Conservation (phyloP, 2,797 vertebrate genomes). For the Rhyacichthys aspro region DNA sequence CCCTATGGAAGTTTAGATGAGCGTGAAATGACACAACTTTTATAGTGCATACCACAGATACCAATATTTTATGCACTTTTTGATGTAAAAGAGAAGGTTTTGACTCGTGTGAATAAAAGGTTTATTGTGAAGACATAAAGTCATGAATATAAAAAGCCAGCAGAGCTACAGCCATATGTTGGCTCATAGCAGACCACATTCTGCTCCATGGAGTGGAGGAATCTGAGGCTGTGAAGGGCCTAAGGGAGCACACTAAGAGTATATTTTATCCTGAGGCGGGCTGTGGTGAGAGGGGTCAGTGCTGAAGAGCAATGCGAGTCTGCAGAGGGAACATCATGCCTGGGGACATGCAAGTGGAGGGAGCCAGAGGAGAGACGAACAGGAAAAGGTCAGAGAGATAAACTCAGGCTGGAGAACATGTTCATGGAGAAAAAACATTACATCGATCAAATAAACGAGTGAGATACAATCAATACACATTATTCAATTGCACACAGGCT, state of each 20-base stretch:
- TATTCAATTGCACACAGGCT: no score
- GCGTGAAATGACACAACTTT: no score
- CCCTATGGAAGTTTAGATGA: no score
- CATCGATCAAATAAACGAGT: background rate
- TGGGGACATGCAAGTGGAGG: slow-evolving; percentile 34
- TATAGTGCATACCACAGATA: no score
- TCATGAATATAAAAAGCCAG: no score
- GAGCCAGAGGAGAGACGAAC: background rate
- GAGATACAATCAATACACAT: no score
- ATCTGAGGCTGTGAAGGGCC: slow-evolving; percentile 41
- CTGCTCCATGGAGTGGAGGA: slow-evolving; percentile 1
- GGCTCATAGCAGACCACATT: no score
- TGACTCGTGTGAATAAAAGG: no score
- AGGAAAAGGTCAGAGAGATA: slow-evolving; percentile 5
- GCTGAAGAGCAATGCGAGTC: slow-evolving; percentile 38
- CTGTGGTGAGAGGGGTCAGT: slow-evolving; percentile 62
- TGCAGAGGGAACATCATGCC: slow-evolving; percentile 35
- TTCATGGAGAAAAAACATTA: slow-evolving; percentile 8
- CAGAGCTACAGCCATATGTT: no score
- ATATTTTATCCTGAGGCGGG: slow-evolving; percentile 67
- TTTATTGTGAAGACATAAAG: no score
- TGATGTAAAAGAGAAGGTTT: no score
- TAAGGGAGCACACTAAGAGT: slow-evolving; percentile 48
- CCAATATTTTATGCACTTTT: no score
- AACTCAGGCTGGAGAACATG: background rate